Evolutionary conservation across 2,113 vertebrate species (phyloP), one percentile per base, ranked within the genome.

Genomic region (Aptenodytes patagonicus): DNA sequence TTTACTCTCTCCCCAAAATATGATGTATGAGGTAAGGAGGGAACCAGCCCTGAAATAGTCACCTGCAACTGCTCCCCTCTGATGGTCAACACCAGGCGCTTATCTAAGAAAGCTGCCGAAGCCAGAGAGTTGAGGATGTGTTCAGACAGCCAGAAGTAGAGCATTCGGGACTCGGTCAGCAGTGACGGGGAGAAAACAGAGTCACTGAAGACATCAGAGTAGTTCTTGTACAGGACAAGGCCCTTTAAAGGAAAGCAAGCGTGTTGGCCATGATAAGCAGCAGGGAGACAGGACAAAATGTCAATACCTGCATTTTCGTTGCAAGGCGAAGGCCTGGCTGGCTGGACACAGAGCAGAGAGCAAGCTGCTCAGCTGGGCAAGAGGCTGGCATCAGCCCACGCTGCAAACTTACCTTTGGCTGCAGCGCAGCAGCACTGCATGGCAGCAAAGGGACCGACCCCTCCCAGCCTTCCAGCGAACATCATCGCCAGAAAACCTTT

Each of bases 91-190:
- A 54, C 21, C 61, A 99, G 98, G 16, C 96, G 97, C 9, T 97
- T 92, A 29, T 99, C 99, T 5, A 98, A 65, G 95, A 99, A 98
- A 9, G 98, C 98, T 17, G 98, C 98, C 0, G 83, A 70, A 12
- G 98, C 68, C 89, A 99, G n/a, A 1, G 98, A 98, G 86, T 97
- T 97, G 4, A 99, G 85, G 36, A 98, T 44, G 51, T 98, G 97
- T 36, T 99, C 98, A 0, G 98, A 96, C 49, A 99, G 31, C 99
- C 99, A 99, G 89, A 99, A 99, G 94, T 98, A 99, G 13, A 99
- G 97, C 99, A 99, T 99, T 26, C 79, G 97, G 69, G 98, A 60
- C 71, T 99, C 97, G 0, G 97, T 96, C 96, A 99, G 97, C 71
- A 99, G 97, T 0, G 87, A 83, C 0, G 99, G 98, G 1, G 97